Evolutionary conservation across 92 coral and sea anemone genomes (phyloP).

Genomic region (Metridium senile): DNA sequence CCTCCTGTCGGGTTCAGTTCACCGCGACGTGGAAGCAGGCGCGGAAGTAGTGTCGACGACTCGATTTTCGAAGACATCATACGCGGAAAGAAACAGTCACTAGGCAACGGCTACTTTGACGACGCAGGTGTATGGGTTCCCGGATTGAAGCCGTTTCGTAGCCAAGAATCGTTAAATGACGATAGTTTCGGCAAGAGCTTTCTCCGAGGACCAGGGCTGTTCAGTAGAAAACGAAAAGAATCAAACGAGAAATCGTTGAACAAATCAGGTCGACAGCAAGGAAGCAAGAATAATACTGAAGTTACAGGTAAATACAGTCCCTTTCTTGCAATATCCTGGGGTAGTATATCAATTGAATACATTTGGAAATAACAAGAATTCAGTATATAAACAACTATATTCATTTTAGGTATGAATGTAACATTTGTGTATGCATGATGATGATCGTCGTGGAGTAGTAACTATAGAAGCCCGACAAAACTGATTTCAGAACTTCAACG

Average conservation of each 20-base stretch:
- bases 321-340: no score
- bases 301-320: constrained; percentile 53
- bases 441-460: no score
- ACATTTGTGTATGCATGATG: no score
- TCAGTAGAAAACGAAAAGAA: constrained; percentile 85
- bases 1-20: constrained; percentile 45
- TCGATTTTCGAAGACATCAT: constrained; percentile 83
- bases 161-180: constrained; percentile 81
- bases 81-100: constrained; percentile 90
- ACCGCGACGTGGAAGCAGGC: constrained; percentile 66
- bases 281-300: constrained; percentile 23
- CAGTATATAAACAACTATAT: no score
- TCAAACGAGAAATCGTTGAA: constrained; percentile 38
- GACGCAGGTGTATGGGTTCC: constrained; percentile 89
- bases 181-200: constrained; percentile 82
- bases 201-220: constrained; percentile 76
- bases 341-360: no score
- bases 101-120: constrained; percentile 91
- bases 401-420: no score
- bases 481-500: no score
- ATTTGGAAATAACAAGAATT: no score
- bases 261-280: constrained; percentile 16
- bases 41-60: constrained; percentile 73
- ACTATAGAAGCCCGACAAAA: no score
- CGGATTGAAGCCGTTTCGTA: constrained; percentile 65